A percentile compares a stretch with the other conserved stretches of the same genome.
Evolutionary conservation across 2,113 vertebrate species (phyloP).

Genomic region (Chaenogobius annularis): DNA sequence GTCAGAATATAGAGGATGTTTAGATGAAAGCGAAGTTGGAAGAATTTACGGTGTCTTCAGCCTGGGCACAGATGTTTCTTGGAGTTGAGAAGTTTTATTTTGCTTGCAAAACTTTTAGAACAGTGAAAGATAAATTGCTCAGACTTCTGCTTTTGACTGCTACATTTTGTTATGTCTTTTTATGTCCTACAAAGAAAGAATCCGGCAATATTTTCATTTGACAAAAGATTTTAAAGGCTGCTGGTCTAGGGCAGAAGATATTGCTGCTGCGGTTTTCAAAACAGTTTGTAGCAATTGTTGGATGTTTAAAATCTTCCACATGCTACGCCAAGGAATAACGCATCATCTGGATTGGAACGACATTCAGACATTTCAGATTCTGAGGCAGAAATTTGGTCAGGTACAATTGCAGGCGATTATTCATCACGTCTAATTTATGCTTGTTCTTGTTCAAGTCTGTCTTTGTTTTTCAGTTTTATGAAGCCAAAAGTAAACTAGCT

Average conservation of each 20-base stretch:
- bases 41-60: neutral
- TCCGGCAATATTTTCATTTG: neutral
- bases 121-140: neutral
- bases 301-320: no score
- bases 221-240: neutral
- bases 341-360: no score
- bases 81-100: neutral
- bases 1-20: neutral
- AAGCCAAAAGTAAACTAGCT: no score
- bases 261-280: no score
- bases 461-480: no score
- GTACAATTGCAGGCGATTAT: no score
- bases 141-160: neutral
- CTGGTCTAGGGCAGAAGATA: neutral
- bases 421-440: no score
- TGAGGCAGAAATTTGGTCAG: no score
- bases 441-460: no score
- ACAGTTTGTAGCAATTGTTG: no score
- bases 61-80: neutral
- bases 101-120: slow-evolving; percentile 20
- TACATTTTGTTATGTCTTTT: neutral
- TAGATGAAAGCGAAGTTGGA: neutral
- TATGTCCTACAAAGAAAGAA: neutral
- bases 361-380: no score
- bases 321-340: no score